Percentiles rank a stretch among this genome's conserved stretches.
Conservation (phyloP, 1,140 invertebrate genomes). For the Drosophila takahashii region DNA sequence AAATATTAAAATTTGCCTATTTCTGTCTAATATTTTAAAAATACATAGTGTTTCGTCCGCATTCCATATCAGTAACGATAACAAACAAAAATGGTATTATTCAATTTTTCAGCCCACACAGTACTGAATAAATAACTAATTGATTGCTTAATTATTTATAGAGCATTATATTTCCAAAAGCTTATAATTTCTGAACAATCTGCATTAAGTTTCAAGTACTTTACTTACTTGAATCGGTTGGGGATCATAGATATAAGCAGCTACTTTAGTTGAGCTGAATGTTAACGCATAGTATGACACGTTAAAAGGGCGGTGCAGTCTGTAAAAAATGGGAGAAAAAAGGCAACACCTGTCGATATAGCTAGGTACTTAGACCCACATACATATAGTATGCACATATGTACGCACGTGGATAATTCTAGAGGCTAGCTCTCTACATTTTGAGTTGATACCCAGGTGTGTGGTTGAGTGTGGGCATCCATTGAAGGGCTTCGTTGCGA, state of each 20-base stretch:
- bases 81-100: not conserved
- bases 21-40: no score
- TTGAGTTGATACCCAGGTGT: constrained; percentile 17
- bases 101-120: not conserved
- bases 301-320: constrained; percentile 45
- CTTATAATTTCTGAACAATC: not conserved
- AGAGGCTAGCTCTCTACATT: constrained; percentile 40
- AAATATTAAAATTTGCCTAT: no score
- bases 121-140: constrained; percentile 28
- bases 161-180: not conserved
- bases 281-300: constrained; percentile 39
- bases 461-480: constrained; percentile 11
- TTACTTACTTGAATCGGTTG: constrained; percentile 9
- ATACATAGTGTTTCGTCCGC: no score
- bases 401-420: constrained; percentile 55
- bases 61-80: not conserved
- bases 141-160: constrained; percentile 4
- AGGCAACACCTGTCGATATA: constrained; percentile 49
- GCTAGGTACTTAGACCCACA: constrained; percentile 13
- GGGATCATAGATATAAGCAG: constrained; percentile 14
- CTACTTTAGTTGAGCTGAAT: constrained; percentile 12
- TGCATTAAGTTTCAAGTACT: not conserved
- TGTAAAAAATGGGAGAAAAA: constrained; percentile 32
- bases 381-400: constrained; percentile 21
- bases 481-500: constrained; percentile 61